A percentile compares a stretch with the other conserved stretches of the same genome.
Evolutionary conservation across 1,140 invertebrate species (phyloP).

Genomic region (Camponotus floridanus): DNA sequence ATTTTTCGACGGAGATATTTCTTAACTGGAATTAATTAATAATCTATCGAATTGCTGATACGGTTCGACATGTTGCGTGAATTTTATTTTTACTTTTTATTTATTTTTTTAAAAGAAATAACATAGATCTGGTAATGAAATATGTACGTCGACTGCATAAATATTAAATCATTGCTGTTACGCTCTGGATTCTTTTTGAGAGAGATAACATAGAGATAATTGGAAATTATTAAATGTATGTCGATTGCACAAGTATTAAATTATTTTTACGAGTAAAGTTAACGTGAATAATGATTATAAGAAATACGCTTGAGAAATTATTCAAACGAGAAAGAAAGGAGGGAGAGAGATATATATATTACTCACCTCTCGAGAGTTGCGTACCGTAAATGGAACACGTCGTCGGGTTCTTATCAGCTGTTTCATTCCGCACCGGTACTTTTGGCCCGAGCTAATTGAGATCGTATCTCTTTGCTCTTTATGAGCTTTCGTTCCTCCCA

Average conservation of each 20-base stretch:
- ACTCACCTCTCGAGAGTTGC: slow-evolving; percentile 43
- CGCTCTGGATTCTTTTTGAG: neutral
- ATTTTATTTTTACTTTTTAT: neutral
- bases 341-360: neutral
- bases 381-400: slow-evolving; percentile 64
- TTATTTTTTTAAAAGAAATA: neutral
- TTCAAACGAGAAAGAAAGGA: slow-evolving; percentile 26
- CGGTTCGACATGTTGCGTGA: neutral
- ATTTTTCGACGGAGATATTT: slow-evolving; percentile 10
- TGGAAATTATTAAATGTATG: neutral
- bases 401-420: slow-evolving; percentile 68
- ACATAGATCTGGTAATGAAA: neutral
- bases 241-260: neutral
- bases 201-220: neutral
- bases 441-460: slow-evolving; percentile 73
- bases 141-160: neutral
- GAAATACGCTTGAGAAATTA: slow-evolving; percentile 61
- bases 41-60: neutral
- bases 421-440: slow-evolving; percentile 56
- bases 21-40: slow-evolving; percentile 44
- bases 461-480: slow-evolving; percentile 72
- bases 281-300: neutral
- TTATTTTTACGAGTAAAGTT: slow-evolving; percentile 23
- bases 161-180: slow-evolving; percentile 4
- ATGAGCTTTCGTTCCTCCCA: slow-evolving; percentile 52